Percentiles rank a stretch among this genome's conserved stretches.
These are phyloP conservation scores for Dasyprocta punctata DNA, from an alignment of 2,113 vertebrate species.

Conservation along the genomic window DNA sequence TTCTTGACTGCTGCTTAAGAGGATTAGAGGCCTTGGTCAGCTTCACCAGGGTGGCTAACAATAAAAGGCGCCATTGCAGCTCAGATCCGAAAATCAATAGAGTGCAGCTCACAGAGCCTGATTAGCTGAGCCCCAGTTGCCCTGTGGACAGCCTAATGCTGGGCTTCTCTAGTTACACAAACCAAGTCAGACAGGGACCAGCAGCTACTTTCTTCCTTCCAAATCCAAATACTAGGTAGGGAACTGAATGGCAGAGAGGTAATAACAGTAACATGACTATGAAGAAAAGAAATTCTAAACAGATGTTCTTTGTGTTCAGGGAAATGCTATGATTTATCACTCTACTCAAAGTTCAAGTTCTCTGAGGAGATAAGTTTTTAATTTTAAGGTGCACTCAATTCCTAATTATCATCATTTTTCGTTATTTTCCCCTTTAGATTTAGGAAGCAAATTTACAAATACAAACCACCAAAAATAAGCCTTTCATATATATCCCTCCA, in stretches of 20 bases:
- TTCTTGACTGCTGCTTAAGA: slow-evolving; percentile 86
- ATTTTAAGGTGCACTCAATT: neutral
- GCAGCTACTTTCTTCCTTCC: neutral
- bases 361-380: neutral
- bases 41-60: slow-evolving; percentile 79
- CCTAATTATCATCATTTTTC: neutral
- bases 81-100: slow-evolving; percentile 87
- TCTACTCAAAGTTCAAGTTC: neutral
- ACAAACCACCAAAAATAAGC: neutral
- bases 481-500: neutral
- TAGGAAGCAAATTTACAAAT: neutral
- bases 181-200: slow-evolving; percentile 29
- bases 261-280: neutral
- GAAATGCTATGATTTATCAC: neutral
- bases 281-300: neutral
- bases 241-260: neutral
- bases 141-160: slow-evolving; percentile 68
- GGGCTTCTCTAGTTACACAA: slow-evolving; percentile 76
- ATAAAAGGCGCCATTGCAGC: slow-evolving; percentile 84
- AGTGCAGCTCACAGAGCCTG: slow-evolving; percentile 81
- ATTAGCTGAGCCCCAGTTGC: slow-evolving; percentile 77
- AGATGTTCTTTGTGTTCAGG: neutral
- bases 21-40: slow-evolving; percentile 85
- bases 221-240: slow-evolving; percentile 18
- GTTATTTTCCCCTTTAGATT: neutral